Percentiles rank a stretch among this genome's conserved stretches.
Evolutionary conservation across 2,888 invertebrate genomes (phyloP).

Genomic region (Drosophila mimica): DNA sequence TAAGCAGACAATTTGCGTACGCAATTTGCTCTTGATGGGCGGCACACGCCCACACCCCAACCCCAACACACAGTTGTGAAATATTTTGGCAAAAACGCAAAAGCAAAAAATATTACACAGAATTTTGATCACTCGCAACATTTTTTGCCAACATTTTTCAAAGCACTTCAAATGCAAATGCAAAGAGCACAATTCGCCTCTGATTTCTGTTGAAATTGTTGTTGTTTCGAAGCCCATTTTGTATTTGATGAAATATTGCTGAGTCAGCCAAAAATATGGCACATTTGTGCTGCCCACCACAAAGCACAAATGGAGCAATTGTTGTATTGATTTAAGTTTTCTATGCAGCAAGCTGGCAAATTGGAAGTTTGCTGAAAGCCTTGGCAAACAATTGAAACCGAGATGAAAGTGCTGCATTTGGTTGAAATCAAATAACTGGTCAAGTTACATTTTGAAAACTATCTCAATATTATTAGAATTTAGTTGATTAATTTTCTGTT

Average conservation of each 20-base stretch:
- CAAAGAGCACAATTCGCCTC: constrained; percentile 5
- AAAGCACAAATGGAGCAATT: constrained; percentile 30
- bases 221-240: constrained; percentile 11
- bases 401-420: background rate
- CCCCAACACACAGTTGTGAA: constrained; percentile 27
- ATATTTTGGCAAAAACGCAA: constrained; percentile 53
- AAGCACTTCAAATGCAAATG: constrained; percentile 57
- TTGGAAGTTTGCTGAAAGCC: background rate
- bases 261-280: constrained; percentile 28
- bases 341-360: background rate
- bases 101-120: constrained; percentile 60
- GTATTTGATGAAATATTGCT: constrained; percentile 47
- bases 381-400: background rate
- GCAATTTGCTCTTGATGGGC: constrained; percentile 77
- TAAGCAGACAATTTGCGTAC: constrained; percentile 73
- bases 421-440: background rate
- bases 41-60: constrained; percentile 47
- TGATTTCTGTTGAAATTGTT: constrained; percentile 17
- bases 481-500: background rate
- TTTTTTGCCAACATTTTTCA: constrained; percentile 37
- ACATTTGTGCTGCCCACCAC: constrained; percentile 6
- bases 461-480: background rate
- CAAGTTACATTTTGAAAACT: background rate
- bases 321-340: background rate
- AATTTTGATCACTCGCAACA: constrained; percentile 63